Evolutionary conservation across 2,113 vertebrate genomes (phyloP).

Genomic region (Zingel zingel): DNA sequence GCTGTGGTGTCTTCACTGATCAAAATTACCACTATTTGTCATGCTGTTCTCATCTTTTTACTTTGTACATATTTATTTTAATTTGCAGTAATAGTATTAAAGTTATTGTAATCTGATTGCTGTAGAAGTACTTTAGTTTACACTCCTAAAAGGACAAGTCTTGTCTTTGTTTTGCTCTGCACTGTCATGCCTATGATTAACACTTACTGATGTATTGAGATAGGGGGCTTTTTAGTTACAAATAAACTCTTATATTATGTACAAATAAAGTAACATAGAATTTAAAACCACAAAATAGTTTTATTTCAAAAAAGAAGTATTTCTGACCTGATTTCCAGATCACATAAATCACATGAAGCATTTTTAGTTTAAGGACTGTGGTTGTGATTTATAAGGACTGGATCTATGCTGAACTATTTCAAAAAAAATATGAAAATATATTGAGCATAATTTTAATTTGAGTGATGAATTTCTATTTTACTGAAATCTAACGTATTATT

Average conservation of each 20-base stretch:
- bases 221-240: conserved; percentile 18
- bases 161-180: background rate
- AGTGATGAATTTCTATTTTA: conserved; percentile 15
- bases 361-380: background rate
- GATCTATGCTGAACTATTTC: conserved; percentile 5
- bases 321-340: background rate
- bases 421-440: conserved; percentile 27
- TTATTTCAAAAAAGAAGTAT: conserved; percentile 1
- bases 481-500: conserved; percentile 8
- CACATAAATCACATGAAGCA: background rate
- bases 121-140: conserved; percentile 39
- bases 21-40: conserved; percentile 50
- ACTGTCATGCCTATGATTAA: background rate
- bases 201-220: background rate
- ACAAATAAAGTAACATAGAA: background rate
- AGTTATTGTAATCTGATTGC: conserved; percentile 26
- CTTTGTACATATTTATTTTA: conserved; percentile 24
- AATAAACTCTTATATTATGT: background rate
- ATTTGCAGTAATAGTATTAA: background rate
- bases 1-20: conserved; percentile 11
- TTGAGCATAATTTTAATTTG: background rate
- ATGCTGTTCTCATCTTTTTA: conserved; percentile 13
- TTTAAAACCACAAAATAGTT: conserved; percentile 13
- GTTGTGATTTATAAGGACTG: conserved; percentile 19
- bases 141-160: background rate